Evolutionary conservation across 2,888 invertebrate genomes (phyloP).

Genomic region (Drosophila colorata): DNA sequence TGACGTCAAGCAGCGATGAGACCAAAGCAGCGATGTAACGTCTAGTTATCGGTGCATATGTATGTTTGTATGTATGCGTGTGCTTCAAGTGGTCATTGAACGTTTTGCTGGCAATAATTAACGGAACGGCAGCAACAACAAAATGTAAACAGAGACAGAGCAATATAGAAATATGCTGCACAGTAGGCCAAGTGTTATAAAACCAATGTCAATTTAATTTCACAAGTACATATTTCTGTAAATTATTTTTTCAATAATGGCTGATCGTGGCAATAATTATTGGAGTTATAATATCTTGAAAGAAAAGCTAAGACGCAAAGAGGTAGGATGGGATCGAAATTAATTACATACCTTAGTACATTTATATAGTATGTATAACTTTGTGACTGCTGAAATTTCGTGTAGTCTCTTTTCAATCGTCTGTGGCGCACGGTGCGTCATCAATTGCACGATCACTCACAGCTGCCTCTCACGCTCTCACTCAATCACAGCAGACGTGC

Average conservation of each 20-base stretch:
- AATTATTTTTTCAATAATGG: conserved; percentile 27
- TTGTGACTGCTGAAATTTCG: conserved; percentile 9
- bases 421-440: conserved; percentile 48
- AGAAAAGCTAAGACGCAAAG: conserved; percentile 15
- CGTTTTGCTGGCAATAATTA: conserved; percentile 42
- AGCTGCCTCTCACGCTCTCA: conserved; percentile 9
- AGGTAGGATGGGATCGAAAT: conserved; percentile 31
- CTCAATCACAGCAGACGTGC: conserved; percentile 42
- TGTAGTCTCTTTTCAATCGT: conserved; percentile 15
- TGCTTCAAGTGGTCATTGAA: conserved; percentile 65
- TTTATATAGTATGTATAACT: neutral
- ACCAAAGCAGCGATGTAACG: conserved; percentile 28
- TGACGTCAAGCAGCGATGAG: conserved; percentile 22
- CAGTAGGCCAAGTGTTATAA: conserved; percentile 36
- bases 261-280: conserved; percentile 23
- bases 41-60: conserved; percentile 17
- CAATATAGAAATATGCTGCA: conserved; percentile 34
- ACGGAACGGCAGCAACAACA: conserved; percentile 28
- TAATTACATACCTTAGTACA: neutral
- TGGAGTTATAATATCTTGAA: conserved; percentile 39
- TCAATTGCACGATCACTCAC: conserved; percentile 36
- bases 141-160: conserved; percentile 45
- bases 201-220: conserved; percentile 11
- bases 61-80: neutral
- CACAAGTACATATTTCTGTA: neutral